Base-by-base conservation (phyloP, 2,888 invertebrate species). In the Punctoribates punctum region DNA sequence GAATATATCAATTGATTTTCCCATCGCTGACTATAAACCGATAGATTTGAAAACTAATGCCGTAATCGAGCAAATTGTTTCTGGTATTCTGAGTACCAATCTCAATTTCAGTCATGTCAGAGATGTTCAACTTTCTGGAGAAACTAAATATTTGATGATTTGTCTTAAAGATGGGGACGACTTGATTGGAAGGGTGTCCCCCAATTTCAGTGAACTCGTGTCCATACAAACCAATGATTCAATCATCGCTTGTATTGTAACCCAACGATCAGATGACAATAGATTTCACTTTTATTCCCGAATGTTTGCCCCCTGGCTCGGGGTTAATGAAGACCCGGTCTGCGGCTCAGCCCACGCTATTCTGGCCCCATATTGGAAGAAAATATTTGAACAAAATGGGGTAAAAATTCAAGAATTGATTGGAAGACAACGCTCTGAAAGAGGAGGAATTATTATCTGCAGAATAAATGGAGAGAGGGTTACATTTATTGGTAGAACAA, bases 291-390 rank as follows among this genome's bases (percentile, higher is more conserved):
- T 86, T 79, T 78, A 85, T 8, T 86, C 86, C 9, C 80, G 86
- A 65, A 85, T 84, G 79, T 86, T 86, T 80, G 85, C 84, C 27
- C 86, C 86, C 0, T 85, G 85, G 85, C 81, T 81, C 78, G 86
- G 86, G 4, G 83, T 86, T 42, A 80, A 82, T 20, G 86, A 85
- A 79, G 85, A 85, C 78, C 85, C 85, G 3, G 85, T 85, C 15
- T 84, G 84, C 77, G 84, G 84, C 81, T 83, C 85, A 13, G 85
- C 86, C 8, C 86, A 86, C 79, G 85, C 85, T 11, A 84, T 85
- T 0, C 80, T 85, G 23, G 83, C 83, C 6, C 83, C 83, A 23
- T 86, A 85, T 80, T 86, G 86, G 86, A 29, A 5, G 11, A 29
- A 65, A 65, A 65, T 2, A 9, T 20, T 65, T 9, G 65, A 34